Conservation (phyloP, 2,113 vertebrate species). For the Macrotus californicus region DNA sequence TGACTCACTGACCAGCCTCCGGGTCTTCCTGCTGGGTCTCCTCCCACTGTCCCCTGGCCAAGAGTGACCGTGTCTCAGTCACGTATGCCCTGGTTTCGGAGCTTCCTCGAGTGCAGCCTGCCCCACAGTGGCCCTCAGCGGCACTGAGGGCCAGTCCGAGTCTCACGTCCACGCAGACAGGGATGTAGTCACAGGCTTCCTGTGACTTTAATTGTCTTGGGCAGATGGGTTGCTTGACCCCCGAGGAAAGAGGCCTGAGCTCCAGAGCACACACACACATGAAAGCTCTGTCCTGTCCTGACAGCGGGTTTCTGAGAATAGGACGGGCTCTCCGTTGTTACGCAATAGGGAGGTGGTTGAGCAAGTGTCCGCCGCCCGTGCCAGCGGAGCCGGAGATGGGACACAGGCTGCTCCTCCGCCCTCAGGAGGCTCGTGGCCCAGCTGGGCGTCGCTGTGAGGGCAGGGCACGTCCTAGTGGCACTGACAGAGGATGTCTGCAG, state of each 20-base stretch:
- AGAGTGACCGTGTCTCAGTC: no score
- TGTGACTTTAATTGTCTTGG: neutral
- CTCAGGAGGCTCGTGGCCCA: neutral
- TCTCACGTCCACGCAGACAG: neutral
- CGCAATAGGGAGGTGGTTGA: neutral
- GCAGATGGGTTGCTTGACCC: neutral
- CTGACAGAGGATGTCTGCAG: neutral
- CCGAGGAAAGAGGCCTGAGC: neutral
- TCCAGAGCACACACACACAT: neutral
- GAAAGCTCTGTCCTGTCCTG: neutral
- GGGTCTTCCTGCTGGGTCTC: neutral
- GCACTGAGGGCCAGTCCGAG: neutral
- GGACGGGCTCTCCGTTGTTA: neutral
- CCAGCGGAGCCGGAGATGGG: neutral
- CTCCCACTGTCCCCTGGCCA: neutral
- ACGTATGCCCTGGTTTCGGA: neutral
- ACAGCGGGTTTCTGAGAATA: conserved; percentile 30
- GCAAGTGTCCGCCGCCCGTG: neutral
- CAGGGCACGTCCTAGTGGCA: accelerated
- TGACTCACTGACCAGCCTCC: neutral
- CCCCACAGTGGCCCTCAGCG: accelerated
- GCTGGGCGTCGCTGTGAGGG: neutral
- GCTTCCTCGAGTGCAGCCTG: neutral
- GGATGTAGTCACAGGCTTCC: neutral
- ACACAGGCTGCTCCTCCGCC: no score